Conservation (phyloP, 2,888 invertebrate genomes). For the Pyrrhosoma nymphula region DNA sequence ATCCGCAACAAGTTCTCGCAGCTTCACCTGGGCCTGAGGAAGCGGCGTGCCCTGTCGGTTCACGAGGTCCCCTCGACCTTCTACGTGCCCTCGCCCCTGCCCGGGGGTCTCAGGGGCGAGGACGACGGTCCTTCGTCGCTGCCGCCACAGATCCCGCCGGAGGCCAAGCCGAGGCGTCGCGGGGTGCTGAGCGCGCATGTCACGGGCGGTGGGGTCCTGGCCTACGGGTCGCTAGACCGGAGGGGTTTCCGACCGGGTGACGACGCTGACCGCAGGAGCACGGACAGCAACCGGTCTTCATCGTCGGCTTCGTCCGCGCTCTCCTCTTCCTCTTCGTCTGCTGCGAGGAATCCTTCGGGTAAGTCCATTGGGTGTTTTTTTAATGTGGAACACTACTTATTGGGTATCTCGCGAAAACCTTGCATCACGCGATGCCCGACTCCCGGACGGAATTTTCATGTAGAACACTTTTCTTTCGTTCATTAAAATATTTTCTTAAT, state of each 20-base stretch:
- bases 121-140: constrained; percentile 54
- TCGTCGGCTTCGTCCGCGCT: constrained; percentile 63
- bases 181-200: constrained; percentile 48
- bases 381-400: no score
- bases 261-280: constrained; percentile 71
- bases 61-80: constrained; percentile 86
- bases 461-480: neutral
- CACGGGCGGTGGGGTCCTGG: constrained; percentile 48
- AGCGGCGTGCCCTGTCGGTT: constrained; percentile 84
- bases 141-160: constrained; percentile 56
- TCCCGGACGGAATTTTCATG: neutral
- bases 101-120: constrained; percentile 73
- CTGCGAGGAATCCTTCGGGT: constrained; percentile 64
- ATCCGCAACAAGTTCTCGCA: constrained; percentile 84
- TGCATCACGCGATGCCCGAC: neutral
- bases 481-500: no score
- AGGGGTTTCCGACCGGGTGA: constrained; percentile 69
- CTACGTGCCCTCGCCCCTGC: constrained; percentile 84
- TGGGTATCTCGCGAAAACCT: no score
- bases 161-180: constrained; percentile 48
- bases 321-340: constrained; percentile 52
- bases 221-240: constrained; percentile 65
- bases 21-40: constrained; percentile 85
- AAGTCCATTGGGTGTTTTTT: neutral
- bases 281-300: constrained; percentile 71